A percentile compares a stretch with the other conserved stretches of the same genome.
phyloP scores from a whole-genome alignment of 2,113 vertebrate species.

The Plestiodon gilberti region DNA sequence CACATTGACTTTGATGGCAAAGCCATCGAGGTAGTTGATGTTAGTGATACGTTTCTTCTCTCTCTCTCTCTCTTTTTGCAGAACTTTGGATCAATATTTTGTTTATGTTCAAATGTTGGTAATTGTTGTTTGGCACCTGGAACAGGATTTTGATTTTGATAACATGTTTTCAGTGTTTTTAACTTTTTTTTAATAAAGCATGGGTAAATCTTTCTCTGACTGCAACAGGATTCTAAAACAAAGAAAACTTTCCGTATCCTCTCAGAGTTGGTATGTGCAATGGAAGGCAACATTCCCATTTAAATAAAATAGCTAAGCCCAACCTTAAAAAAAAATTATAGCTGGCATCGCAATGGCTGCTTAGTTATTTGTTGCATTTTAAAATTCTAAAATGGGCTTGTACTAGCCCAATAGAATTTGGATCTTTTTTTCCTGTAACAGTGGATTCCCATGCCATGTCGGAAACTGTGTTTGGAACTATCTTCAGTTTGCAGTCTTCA shows the following conservation, averaged over 20 bases:
- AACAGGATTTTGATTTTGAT: too few relatives aligned
- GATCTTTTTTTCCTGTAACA: background rate
- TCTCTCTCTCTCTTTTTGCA: background rate
- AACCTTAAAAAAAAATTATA: background rate
- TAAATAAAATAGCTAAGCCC: too few relatives aligned
- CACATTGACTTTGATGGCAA: background rate
- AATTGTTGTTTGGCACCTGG: too few relatives aligned
- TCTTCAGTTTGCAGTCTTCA: background rate
- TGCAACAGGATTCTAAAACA: too few relatives aligned
- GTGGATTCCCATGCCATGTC: background rate
- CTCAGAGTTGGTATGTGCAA: too few relatives aligned
- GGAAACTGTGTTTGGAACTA: background rate
- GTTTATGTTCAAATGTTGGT: too few relatives aligned
- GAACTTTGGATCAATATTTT: background rate
- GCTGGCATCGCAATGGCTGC: background rate
- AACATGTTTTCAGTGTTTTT: too few relatives aligned
- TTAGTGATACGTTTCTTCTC: background rate
- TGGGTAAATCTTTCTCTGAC: too few relatives aligned
- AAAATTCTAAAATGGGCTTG: background rate
- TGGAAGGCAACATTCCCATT: too few relatives aligned
- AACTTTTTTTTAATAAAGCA: too few relatives aligned
- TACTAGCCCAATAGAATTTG: background rate
- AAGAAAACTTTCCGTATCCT: too few relatives aligned
- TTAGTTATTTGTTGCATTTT: background rate
- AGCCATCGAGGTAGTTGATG: background rate